Conservation (phyloP, 2,113 vertebrate species). For the Blennius ocellaris region DNA sequence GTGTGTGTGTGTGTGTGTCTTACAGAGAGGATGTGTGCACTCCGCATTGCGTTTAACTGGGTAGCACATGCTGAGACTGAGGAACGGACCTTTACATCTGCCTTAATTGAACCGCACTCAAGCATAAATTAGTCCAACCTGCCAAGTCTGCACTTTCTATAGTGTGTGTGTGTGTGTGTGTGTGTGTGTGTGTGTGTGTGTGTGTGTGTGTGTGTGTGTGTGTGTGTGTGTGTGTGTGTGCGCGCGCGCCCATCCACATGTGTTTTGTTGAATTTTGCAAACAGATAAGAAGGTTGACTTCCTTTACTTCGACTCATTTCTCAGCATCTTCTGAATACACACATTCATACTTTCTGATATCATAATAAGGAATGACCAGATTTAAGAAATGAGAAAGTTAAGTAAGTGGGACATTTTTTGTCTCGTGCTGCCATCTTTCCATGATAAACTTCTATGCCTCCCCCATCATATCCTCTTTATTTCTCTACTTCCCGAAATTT, state of each 20-base stretch:
- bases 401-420: neutral
- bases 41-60: slow-evolving; percentile 62
- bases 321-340: neutral
- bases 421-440: neutral
- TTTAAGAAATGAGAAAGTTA: neutral
- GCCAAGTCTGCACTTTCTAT: slow-evolving; percentile 66
- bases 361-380: neutral
- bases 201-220: slow-evolving; percentile 21
- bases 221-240: no score
- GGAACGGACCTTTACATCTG: slow-evolving; percentile 63
- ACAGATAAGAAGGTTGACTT: slow-evolving; percentile 28
- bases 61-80: slow-evolving; percentile 48
- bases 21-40: slow-evolving; percentile 21
- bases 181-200: slow-evolving; percentile 7
- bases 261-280: slow-evolving; percentile 26
- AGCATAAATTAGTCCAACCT: slow-evolving; percentile 69
- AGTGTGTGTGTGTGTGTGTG: slow-evolving; percentile 7
- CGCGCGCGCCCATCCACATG: no score
- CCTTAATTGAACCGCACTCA: slow-evolving; percentile 74
- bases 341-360: slow-evolving; percentile 2
- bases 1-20: slow-evolving; percentile 15
- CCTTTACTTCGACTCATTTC: slow-evolving; percentile 13
- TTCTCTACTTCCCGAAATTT: slow-evolving; percentile 2
- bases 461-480: slow-evolving; percentile 1
- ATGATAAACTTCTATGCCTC: neutral